Conservation (phyloP, 1,140 invertebrate genomes). For the Acromyrmex charruanus region DNA sequence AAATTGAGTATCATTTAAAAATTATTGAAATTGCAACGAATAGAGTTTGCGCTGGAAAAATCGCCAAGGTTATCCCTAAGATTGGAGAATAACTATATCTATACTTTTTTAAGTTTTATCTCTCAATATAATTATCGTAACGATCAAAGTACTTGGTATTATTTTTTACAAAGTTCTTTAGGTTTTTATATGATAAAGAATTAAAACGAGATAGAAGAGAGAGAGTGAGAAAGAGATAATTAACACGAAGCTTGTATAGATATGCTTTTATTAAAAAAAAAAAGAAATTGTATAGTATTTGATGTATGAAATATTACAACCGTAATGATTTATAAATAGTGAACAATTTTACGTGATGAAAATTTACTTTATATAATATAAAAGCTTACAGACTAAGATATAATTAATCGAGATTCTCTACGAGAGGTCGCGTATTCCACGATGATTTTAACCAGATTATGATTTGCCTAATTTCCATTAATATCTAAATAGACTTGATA, state of each 20-base stretch:
- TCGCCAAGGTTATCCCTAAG: slow-evolving; percentile 27
- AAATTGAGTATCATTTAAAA: slow-evolving; percentile 12
- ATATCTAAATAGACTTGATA: background rate
- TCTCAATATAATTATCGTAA: background rate
- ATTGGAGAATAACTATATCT: background rate
- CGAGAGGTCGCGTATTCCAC: background rate
- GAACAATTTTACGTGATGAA: background rate
- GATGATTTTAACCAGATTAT: slow-evolving; percentile 24
- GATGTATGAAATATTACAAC: background rate
- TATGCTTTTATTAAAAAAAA: background rate
- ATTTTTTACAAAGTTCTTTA: background rate
- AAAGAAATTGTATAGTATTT: background rate
- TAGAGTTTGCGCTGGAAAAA: background rate
- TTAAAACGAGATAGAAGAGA: background rate
- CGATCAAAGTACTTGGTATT: background rate
- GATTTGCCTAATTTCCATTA: background rate
- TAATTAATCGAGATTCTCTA: slow-evolving; percentile 7
- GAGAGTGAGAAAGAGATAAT: background rate
- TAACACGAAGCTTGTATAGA: background rate
- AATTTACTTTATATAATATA: background rate
- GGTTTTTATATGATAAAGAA: background rate
- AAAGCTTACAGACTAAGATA: background rate
- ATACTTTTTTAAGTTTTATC: background rate
- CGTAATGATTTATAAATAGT: background rate
- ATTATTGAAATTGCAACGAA: slow-evolving; percentile 25